Percentiles rank a stretch among this genome's conserved stretches.
Evolutionary conservation across 30 jellyfish, hydroid and myxozoan genomes (phyloP).

Genomic region (Turritopsis dohrnii): DNA sequence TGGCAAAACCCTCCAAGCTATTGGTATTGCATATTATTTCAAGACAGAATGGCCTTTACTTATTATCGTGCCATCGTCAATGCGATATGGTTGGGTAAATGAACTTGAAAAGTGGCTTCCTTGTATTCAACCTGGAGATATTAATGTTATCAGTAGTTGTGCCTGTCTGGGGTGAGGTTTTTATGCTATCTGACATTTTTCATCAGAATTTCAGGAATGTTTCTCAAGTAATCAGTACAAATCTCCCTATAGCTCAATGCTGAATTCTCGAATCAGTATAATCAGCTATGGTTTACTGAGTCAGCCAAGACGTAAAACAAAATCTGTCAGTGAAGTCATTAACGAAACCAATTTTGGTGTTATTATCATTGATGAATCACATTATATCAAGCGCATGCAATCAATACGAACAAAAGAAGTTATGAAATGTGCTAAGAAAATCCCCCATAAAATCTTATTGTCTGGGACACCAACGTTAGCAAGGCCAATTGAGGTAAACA

Average conservation of each 20-base stretch:
- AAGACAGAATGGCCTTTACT: conserved; percentile 66
- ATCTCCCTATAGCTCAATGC: conserved; percentile 30
- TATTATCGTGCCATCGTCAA: conserved; percentile 68
- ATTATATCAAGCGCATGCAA: conserved; percentile 40
- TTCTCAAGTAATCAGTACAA: not conserved
- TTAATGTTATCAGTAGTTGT: conserved; percentile 43
- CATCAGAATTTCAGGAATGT: not conserved
- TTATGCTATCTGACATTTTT: not conserved
- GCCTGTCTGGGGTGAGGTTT: conserved; percentile 49
- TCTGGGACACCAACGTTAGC: conserved; percentile 92
- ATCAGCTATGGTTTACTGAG: conserved; percentile 71
- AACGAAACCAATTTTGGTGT: conserved; percentile 56
- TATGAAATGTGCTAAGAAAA: conserved; percentile 24
- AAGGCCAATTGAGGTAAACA: conserved; percentile 75
- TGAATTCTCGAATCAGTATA: conserved; percentile 41
- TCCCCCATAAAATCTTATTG: conserved; percentile 46
- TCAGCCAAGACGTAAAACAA: conserved; percentile 13
- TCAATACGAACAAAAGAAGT: conserved; percentile 48
- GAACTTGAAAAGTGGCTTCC: conserved; percentile 90
- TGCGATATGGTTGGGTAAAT: conserved; percentile 69
- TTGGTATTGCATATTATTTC: conserved; percentile 63
- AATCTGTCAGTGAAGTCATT: conserved; percentile 24
- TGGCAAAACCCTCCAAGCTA: conserved; percentile 84
- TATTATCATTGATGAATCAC: conserved; percentile 82
- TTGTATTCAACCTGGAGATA: conserved; percentile 68